These are phyloP conservation scores for Schizopygopsis malacanthus DNA, from an alignment of 2,797 vertebrate species.

Conservation along the genomic window DNA sequence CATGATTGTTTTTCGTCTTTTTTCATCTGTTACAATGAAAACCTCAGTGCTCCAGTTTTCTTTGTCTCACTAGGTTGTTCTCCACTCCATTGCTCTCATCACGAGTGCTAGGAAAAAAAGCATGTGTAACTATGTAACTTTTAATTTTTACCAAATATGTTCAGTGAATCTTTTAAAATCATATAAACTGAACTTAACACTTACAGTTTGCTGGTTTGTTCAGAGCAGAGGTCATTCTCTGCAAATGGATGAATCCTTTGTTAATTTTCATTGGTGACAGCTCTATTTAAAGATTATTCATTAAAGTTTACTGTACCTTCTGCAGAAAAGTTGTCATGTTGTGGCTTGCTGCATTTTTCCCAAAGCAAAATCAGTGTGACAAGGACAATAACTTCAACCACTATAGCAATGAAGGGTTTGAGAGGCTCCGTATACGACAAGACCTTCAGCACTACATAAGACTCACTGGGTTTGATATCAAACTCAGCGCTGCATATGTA, in stretches of 20 bases:
- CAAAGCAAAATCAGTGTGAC: slow-evolving; percentile 82
- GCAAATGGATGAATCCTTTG: slow-evolving; percentile 36
- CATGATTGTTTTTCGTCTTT: too few relatives aligned
- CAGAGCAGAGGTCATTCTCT: slow-evolving; percentile 63
- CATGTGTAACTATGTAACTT: too few relatives aligned
- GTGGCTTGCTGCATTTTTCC: slow-evolving; percentile 76
- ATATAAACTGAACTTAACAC: slow-evolving; percentile 50
- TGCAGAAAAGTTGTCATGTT: slow-evolving; percentile 21
- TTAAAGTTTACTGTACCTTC: slow-evolving; percentile 63
- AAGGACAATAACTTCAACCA: slow-evolving; percentile 81
- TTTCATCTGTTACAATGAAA: neutral
- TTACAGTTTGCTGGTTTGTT: slow-evolving; percentile 70
- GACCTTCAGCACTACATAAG: slow-evolving; percentile 75
- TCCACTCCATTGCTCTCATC: slow-evolving; percentile 73
- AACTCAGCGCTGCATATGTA: slow-evolving; percentile 85
- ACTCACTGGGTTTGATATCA: slow-evolving; percentile 65
- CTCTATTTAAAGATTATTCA: neutral
- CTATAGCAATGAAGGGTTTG: slow-evolving; percentile 85
- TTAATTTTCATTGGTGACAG: neutral
- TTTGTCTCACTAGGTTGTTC: slow-evolving; percentile 71
- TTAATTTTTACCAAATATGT: neutral
- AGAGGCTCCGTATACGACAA: slow-evolving; percentile 83
- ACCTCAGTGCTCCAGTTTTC: slow-evolving; percentile 66
- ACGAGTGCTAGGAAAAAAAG: slow-evolving; percentile 72
- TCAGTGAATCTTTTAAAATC: neutral